Base-by-base conservation (phyloP, 2,797 vertebrate species). In the Lycodopsis pacificus region DNA sequence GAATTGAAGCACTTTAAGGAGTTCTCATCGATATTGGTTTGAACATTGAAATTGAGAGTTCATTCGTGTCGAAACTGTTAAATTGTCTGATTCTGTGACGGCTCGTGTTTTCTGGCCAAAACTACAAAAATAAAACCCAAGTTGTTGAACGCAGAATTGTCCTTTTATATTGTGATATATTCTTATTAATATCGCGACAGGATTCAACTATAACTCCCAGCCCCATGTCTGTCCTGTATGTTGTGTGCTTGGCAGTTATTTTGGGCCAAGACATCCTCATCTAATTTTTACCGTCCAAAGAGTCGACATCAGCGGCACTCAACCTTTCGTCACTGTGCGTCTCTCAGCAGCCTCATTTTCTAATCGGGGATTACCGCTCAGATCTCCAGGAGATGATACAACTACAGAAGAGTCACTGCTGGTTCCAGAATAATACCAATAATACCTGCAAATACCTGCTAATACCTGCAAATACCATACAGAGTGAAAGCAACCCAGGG, bases 311-410 rank as follows among this genome's bases (percentile, higher is more conserved):
- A 17, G 51, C 34, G 4, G 8, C 61, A 20, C 40, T 76, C 30
- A 65, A 11, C 49, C 59, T 76, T 77, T 79, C 32, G 32, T 68
- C 40, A 15, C 30, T 44, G 58, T 75, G 66, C 5, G 9, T 76
- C 61, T 76, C 61, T 82, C 71, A 58, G 77, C 53, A 61, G 53
- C 58, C 32, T 67, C 11, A 61, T 76, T 77, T 81, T 69, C 12
- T 42, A 34, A 77, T 80, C 76, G 10, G 63, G 53, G 76, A 75
- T 79, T 74, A 79, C 74, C 59, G 56, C 48, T 65, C 10, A 2
- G 36, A 49, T 69, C 49, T 48, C 15, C 3, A 17, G 53, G 25
- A 76, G 42, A 51, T 44, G 44, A 51, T 42, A n/a, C 38, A n/a
- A n/a, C 48, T 20, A 48, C 40, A 58, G 25, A 25, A 8, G 56